Evolutionary conservation across 2,797 vertebrate species (phyloP).

Genomic region (Poecilia velifera): DNA sequence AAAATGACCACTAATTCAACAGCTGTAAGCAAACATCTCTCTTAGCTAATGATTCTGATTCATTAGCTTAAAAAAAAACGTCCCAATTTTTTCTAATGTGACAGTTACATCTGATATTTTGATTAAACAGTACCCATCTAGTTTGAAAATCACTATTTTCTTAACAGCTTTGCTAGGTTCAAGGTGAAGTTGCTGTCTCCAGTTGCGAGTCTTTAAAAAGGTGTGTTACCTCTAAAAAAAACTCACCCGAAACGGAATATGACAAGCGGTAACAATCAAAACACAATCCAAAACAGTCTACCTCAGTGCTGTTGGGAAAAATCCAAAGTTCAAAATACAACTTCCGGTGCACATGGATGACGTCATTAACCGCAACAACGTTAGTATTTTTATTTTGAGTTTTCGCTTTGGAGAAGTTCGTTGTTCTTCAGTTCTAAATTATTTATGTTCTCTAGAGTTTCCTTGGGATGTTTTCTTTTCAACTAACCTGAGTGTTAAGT

Average conservation of each 20-base stretch:
- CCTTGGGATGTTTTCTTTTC: background rate
- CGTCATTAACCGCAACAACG: constrained; percentile 21
- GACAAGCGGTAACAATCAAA: background rate
- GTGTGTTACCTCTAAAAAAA: background rate
- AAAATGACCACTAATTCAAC: constrained; percentile 5
- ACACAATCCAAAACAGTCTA: background rate
- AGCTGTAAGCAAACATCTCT: background rate
- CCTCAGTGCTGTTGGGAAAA: background rate
- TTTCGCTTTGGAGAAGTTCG: background rate
- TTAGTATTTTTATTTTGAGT: background rate
- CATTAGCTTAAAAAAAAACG: background rate
- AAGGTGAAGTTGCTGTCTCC: background rate
- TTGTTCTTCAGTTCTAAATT: background rate
- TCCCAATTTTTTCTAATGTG: background rate
- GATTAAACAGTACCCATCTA: background rate
- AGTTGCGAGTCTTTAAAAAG: background rate
- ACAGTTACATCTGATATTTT: background rate
- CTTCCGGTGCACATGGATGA: constrained; percentile 25
- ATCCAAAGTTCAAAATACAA: background rate
- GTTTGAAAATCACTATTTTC: background rate
- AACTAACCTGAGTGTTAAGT: background rate
- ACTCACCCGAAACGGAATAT: background rate
- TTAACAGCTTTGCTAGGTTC: background rate
- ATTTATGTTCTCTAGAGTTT: background rate
- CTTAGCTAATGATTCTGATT: background rate